phyloP scores from a whole-genome alignment of 2,797 vertebrate genomes.

The Muscicapa striata region DNA sequence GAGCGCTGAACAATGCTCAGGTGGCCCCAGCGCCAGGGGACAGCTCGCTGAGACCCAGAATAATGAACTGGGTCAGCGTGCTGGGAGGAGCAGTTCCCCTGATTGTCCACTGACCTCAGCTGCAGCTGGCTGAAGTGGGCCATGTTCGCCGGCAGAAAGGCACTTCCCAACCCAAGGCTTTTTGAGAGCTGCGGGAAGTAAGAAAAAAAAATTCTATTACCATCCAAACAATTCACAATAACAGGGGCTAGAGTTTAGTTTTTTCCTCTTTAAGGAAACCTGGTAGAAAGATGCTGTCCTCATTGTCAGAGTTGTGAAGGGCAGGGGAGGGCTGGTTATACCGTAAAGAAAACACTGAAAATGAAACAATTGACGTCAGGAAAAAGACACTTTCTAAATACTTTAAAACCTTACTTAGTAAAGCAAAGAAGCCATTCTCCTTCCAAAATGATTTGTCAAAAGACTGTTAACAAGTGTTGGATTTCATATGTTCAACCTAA shows the following conservation, averaged over 20 bases:
- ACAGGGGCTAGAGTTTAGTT: background rate
- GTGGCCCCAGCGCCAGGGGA: background rate
- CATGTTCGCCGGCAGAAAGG: background rate
- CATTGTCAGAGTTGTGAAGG: background rate
- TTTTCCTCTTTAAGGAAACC: background rate
- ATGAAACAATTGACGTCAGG: background rate
- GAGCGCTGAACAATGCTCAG: background rate
- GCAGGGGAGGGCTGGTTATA: background rate
- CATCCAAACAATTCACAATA: conserved; percentile 30
- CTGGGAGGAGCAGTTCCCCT: conserved; percentile 60
- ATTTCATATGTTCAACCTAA: background rate
- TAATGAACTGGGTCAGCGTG: background rate
- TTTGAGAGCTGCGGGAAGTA: background rate
- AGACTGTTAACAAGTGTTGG: background rate
- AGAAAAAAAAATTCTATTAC: background rate
- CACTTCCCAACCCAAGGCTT: conserved; percentile 5
- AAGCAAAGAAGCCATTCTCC: background rate
- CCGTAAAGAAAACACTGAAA: background rate
- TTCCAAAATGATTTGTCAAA: background rate
- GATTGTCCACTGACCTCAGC: conserved; percentile 33
- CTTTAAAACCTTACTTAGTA: background rate
- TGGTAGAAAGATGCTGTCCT: background rate
- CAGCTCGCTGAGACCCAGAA: background rate
- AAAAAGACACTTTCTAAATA: background rate
- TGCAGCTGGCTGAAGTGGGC: background rate